Evolutionary conservation across 64 coral and sea anemone species (phyloP).

Genomic region (Catalaphyllia jardinei): DNA sequence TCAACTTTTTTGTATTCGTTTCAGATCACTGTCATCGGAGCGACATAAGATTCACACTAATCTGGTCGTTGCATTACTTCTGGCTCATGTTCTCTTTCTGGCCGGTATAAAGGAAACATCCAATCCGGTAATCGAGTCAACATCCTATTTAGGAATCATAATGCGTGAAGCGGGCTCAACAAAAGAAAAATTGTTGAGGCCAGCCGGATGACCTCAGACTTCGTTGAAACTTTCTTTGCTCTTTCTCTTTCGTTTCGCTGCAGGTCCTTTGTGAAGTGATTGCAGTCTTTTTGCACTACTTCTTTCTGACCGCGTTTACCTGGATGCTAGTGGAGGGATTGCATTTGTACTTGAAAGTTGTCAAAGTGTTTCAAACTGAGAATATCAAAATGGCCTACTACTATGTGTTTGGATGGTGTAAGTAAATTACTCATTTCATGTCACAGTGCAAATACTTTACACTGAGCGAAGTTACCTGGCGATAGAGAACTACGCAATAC

Average conservation of each 20-base stretch:
- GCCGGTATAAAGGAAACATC: conserved; percentile 42
- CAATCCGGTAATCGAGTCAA: not conserved
- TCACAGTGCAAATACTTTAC: no score
- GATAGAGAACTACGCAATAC: no score
- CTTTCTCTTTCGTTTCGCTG: not conserved
- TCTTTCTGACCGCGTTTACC: conserved; percentile 47
- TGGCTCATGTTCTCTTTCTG: conserved; percentile 44
- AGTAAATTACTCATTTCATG: not conserved
- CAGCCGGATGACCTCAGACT: no score
- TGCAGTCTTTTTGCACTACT: conserved; percentile 40
- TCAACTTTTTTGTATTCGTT: not conserved
- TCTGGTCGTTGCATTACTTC: conserved; percentile 27
- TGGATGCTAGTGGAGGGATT: conserved; percentile 66
- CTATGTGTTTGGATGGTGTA: conserved; percentile 62
- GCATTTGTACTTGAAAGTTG: conserved; percentile 65
- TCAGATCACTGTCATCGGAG: conserved; percentile 41
- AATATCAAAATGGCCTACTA: conserved; percentile 53
- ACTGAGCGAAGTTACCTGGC: no score
- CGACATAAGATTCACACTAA: conserved; percentile 54
- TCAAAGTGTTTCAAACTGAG: conserved; percentile 45
- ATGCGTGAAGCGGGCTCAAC: no score
- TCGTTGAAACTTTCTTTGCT: no score
- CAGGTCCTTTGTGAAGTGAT: conserved; percentile 41
- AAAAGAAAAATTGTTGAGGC: no score
- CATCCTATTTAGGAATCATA: no score